Evolutionary conservation across 2,888 invertebrate species (phyloP), one percentile per base, ranked within the genome.

Genomic region (Meteorus colon): DNA sequence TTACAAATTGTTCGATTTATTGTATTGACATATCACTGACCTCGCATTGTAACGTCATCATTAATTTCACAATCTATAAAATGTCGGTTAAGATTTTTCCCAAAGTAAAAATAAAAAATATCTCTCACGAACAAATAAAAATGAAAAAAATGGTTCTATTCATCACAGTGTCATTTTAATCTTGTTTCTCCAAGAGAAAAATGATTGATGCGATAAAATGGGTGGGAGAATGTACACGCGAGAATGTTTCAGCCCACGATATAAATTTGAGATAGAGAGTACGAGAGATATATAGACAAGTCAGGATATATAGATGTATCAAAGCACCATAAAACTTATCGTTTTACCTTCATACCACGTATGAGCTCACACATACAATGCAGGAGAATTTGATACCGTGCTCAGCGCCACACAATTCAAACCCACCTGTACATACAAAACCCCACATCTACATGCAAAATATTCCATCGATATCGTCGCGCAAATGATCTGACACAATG

Each of bases 171-270:
- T 75, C 71, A 78, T 79, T 79, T 79, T 79, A 79, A 79, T 79
- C 75, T 75, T 77, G 79, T 79, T 75, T 70, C 45, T 19, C 24
- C 71, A 73, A 65, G 76, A 69, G 78, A 48, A 74, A 74, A 78
- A 78, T 81, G 80, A 81, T 81, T 76, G 77, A 79, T 79, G 78
- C 78, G 77, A 74, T 67, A 78, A 74, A 74, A 76, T 71, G 55
- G 60, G 41, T 66, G 65, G 4, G 4, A 67, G 6, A 24, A n/a
- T 14, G 37, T 45, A 63, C 63, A 34, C 63, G n/a, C 34, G 31
- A n/a, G 16, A 63, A 31, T 31, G 16, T n/a, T 31, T 16, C 24
- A 29, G 24, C n/a, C n/a, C n/a, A 65, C 24, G 14, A 12, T 65
- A 65, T 41, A 65, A 19, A 41, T 10, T 16, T 34, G 65, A 31